Conservation (phyloP, 2,113 vertebrate species). For the Mustela lutreola region DNA sequence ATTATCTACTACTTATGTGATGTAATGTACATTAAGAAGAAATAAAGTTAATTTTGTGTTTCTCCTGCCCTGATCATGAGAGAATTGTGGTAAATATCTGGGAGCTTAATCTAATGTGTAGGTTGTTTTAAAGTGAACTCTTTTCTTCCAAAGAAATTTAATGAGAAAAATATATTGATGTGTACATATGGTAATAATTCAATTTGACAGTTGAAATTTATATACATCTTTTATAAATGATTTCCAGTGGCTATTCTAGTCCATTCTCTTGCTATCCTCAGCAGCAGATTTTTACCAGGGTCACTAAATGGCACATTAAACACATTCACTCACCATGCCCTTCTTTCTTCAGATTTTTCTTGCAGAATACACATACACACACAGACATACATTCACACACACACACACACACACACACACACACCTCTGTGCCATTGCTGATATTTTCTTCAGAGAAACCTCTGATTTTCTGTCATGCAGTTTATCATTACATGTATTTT, state of each 20-base stretch:
- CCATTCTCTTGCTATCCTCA: constrained; percentile 53
- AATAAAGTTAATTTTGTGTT: constrained; percentile 58
- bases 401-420: fast-evolving
- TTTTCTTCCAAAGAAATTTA: constrained; percentile 44
- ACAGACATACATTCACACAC: not conserved
- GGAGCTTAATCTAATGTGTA: not conserved
- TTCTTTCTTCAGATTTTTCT: not conserved
- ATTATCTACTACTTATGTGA: constrained; percentile 38
- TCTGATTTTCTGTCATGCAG: not conserved
- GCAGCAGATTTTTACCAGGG: not conserved
- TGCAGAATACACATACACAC: not conserved
- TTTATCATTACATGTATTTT: not conserved
- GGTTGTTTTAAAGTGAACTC: not conserved
- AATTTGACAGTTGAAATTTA: constrained; percentile 21
- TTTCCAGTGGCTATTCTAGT: constrained; percentile 21
- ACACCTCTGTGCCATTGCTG: not conserved
- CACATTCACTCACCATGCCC: not conserved
- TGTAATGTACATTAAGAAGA: constrained; percentile 41
- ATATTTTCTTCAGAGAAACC: constrained; percentile 53
- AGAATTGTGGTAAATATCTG: not conserved
- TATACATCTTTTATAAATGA: constrained; percentile 18
- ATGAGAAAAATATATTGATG: not conserved
- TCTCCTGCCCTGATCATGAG: not conserved
- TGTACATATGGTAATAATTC: constrained; percentile 10
- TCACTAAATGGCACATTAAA: not conserved